A percentile compares a stretch with the other conserved stretches of the same genome.
phyloP scores from a whole-genome alignment of 2,888 invertebrate species.

The Mystacides longicornis region DNA sequence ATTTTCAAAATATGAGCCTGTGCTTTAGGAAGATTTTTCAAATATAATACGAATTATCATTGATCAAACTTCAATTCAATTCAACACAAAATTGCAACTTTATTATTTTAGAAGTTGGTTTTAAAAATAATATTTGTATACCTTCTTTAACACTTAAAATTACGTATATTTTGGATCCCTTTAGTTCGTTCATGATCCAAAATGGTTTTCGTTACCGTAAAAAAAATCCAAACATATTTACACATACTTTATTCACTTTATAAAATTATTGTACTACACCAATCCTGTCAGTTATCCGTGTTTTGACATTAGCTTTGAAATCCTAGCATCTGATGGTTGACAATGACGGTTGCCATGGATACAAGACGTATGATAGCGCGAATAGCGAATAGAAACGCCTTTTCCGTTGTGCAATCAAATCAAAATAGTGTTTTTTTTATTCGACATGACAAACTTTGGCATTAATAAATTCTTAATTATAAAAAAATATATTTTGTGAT shows the following conservation, averaged over 20 bases:
- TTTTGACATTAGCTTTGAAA: slow-evolving; percentile 2
- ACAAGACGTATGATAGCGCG: slow-evolving; percentile 23
- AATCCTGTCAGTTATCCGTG: not conserved
- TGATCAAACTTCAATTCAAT: too few relatives aligned
- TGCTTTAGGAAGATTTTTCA: too few relatives aligned
- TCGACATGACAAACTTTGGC: not conserved
- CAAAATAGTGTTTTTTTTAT: slow-evolving; percentile 14
- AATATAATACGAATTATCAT: too few relatives aligned
- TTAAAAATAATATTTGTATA: slow-evolving; percentile 26
- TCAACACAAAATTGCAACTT: too few relatives aligned
- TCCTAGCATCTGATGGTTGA: not conserved
- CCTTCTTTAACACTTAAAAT: slow-evolving; percentile 62
- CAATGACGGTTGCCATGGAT: slow-evolving; percentile 17
- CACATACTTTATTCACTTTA: not conserved
- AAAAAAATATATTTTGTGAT: not conserved
- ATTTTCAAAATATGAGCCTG: too few relatives aligned
- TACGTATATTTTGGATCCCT: slow-evolving; percentile 56
- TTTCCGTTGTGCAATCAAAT: slow-evolving; percentile 16
- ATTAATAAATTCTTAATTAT: not conserved
- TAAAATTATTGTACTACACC: not conserved
- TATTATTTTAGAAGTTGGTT: not conserved
- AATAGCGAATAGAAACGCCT: slow-evolving; percentile 21
- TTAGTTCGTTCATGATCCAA: slow-evolving; percentile 56
- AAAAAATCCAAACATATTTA: not conserved
- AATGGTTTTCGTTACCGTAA: slow-evolving; percentile 14